These are phyloP conservation scores for Microctonus brassicae DNA, from an alignment of 2,888 invertebrate genomes.

Conservation along the genomic window DNA sequence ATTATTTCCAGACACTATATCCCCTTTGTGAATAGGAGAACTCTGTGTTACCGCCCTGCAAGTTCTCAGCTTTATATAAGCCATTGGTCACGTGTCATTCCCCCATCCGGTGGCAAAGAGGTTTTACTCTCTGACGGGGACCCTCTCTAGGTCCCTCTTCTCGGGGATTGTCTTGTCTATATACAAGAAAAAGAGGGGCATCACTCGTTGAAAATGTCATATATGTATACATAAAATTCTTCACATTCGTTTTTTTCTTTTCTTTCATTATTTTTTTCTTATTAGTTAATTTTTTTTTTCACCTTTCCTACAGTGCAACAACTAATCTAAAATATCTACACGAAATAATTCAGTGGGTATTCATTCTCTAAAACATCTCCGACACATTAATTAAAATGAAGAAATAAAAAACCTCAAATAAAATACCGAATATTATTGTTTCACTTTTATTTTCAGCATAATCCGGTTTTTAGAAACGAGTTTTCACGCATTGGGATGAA, in stretches of 20 bases:
- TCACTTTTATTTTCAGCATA: constrained; percentile 24
- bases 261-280: neutral
- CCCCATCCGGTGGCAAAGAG: constrained; percentile 53
- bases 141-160: constrained; percentile 45
- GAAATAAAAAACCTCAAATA: neutral
- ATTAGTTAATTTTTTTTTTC: no score
- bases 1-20: constrained; percentile 11
- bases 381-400: no score
- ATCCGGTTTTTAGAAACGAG: constrained; percentile 47
- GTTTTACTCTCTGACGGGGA: constrained; percentile 43
- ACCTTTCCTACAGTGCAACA: no score
- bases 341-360: no score
- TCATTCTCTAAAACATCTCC: no score
- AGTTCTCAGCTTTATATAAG: constrained; percentile 68
- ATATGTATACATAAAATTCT: constrained; percentile 52
- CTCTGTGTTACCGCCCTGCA: constrained; percentile 66
- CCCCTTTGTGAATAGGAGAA: constrained; percentile 57
- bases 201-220: constrained; percentile 58
- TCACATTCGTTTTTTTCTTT: neutral
- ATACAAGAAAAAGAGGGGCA: constrained; percentile 44
- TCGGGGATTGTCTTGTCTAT: constrained; percentile 32
- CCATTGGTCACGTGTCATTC: constrained; percentile 68
- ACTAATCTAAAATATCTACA: no score
- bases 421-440: constrained; percentile 15
- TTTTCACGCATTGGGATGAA: constrained; percentile 34